Percentiles rank a stretch among this genome's conserved stretches.
Conservation (phyloP, 2,888 invertebrate species). For the Helobdella robusta region DNA sequence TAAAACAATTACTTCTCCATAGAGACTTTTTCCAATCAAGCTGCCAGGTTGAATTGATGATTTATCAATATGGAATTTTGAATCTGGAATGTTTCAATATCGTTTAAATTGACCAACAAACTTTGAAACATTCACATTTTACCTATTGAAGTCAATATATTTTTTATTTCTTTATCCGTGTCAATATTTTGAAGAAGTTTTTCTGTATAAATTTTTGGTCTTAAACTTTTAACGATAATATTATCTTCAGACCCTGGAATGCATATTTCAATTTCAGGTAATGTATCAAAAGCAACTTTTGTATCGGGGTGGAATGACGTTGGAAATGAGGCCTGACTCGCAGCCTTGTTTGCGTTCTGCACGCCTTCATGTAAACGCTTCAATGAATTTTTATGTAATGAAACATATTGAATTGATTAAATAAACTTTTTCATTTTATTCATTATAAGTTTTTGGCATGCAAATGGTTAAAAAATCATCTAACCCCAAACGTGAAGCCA, state of each 20-base stretch:
- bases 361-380: too few species aligned
- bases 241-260: slow-evolving; percentile 3
- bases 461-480: too few species aligned
- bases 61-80: neutral
- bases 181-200: slow-evolving; percentile 1
- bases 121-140: neutral
- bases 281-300: slow-evolving; percentile 2
- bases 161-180: slow-evolving; percentile 11
- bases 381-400: too few species aligned
- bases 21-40: slow-evolving; percentile 7
- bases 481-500: too few species aligned
- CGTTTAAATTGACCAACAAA: neutral
- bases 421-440: too few species aligned
- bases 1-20: slow-evolving; percentile 10
- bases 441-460: too few species aligned
- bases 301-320: slow-evolving; percentile 7
- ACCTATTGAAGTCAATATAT: neutral
- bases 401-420: too few species aligned
- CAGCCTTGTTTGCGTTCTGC: too few species aligned
- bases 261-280: slow-evolving; percentile 2
- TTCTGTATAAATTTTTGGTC: slow-evolving; percentile 14
- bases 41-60: neutral
- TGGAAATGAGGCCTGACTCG: too few species aligned
- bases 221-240: slow-evolving; percentile 5
- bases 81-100: neutral